phyloP scores from a whole-genome alignment of 1,140 invertebrate genomes.

The Drosophila elegans region DNA sequence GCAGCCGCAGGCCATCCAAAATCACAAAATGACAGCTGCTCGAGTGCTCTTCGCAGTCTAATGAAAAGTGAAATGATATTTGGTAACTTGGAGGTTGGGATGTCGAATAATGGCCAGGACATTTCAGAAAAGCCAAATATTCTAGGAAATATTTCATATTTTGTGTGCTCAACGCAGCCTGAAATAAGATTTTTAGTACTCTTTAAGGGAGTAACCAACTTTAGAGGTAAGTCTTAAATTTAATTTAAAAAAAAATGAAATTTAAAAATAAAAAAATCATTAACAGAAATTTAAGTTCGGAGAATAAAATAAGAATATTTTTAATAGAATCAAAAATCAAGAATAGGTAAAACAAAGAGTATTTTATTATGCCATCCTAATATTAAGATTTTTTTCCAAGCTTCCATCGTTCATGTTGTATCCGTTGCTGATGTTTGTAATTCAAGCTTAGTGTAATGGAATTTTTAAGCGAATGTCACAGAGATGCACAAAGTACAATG shows the following conservation, averaged over 20 bases:
- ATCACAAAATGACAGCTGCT: slow-evolving; percentile 53
- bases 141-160: slow-evolving; percentile 53
- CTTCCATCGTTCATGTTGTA: slow-evolving; percentile 14
- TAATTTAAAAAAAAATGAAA: too few relatives aligned
- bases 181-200: slow-evolving; percentile 67
- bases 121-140: slow-evolving; percentile 15
- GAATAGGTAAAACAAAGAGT: neutral
- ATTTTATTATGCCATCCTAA: neutral
- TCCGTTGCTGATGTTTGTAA: slow-evolving; percentile 61
- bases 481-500: slow-evolving; percentile 65
- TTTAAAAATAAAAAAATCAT: too few relatives aligned
- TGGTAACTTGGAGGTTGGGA: neutral
- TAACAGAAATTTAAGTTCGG: too few relatives aligned
- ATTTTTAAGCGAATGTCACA: slow-evolving; percentile 83
- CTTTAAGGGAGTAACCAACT: neutral
- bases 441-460: slow-evolving; percentile 78
- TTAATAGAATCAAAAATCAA: neutral
- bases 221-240: too few relatives aligned
- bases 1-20: slow-evolving; percentile 44
- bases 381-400: neutral
- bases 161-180: slow-evolving; percentile 73
- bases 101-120: neutral
- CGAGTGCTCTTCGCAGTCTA: slow-evolving; percentile 63
- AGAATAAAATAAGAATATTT: too few relatives aligned
- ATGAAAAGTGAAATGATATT: slow-evolving; percentile 65